These are phyloP conservation scores for Delichon dasypus DNA, from an alignment of 2,797 vertebrate species.

Conservation along the genomic window DNA sequence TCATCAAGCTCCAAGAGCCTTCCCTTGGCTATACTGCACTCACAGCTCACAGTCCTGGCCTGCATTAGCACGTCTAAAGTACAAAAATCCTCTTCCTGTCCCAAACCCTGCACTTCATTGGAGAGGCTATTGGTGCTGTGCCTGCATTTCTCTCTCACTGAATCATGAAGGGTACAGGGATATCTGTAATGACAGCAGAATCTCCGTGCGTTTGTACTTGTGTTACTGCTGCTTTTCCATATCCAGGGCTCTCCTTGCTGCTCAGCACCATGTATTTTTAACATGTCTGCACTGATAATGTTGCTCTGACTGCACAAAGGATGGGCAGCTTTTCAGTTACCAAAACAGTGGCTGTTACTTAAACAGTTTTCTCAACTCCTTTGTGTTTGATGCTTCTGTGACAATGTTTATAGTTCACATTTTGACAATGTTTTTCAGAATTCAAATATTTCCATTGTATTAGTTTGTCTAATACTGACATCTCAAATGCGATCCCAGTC, in stretches of 20 bases:
- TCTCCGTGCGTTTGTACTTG: background rate
- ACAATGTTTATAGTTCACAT: background rate
- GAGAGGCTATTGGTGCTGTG: background rate
- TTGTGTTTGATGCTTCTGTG: background rate
- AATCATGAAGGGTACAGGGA: background rate
- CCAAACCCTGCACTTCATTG: background rate
- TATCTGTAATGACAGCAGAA: background rate
- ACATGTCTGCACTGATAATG: background rate
- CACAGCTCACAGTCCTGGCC: background rate
- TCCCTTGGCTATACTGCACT: constrained; percentile 22
- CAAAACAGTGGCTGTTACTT: background rate
- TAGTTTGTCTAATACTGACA: background rate
- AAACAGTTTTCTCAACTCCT: background rate
- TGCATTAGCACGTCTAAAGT: constrained; percentile 7
- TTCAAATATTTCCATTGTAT: background rate
- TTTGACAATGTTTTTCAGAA: background rate
- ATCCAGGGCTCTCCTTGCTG: background rate
- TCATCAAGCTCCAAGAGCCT: constrained; percentile 35
- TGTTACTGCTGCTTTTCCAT: background rate
- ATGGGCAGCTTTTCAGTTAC: background rate
- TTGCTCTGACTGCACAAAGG: background rate
- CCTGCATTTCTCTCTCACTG: background rate
- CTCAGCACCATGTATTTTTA: background rate
- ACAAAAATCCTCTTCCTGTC: constrained; percentile 4
- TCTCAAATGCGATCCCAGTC: background rate